These are phyloP conservation scores for Penelope pileata DNA, from an alignment of 2,113 vertebrate genomes.

Conservation along the genomic window DNA sequence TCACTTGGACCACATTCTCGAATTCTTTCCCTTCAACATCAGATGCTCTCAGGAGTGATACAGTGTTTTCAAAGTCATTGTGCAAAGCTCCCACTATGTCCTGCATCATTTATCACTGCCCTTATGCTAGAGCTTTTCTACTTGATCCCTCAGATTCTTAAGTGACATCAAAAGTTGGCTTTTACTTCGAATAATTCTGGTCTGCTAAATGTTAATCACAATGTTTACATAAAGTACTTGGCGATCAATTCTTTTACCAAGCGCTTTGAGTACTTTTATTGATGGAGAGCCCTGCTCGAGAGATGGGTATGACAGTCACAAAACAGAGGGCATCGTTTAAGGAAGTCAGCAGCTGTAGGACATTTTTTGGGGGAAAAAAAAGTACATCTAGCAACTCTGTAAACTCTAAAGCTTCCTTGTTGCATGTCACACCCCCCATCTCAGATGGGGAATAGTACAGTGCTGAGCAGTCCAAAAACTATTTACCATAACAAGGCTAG, in stretches of 20 bases:
- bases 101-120: not conserved
- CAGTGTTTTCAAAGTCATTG: not conserved
- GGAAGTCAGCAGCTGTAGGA: not conserved
- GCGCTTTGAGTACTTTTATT: not conserved
- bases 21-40: not conserved
- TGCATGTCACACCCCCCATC: not conserved
- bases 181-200: not conserved
- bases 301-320: not conserved
- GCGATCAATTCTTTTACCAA: not conserved
- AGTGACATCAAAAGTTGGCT: not conserved
- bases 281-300: not conserved
- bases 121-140: not conserved
- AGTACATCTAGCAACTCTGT: not conserved
- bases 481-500: not conserved
- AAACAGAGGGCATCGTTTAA: not conserved
- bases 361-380: not conserved
- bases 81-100: not conserved
- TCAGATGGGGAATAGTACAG: not conserved
- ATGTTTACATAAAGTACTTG: not conserved
- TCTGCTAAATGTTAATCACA: not conserved
- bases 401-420: not conserved
- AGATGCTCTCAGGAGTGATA: not conserved
- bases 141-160: not conserved
- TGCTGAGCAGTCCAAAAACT: not conserved
- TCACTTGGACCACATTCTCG: not conserved